These are phyloP conservation scores for Dicranocentrus wangi DNA, from an alignment of 2,888 invertebrate species.

Conservation along the genomic window DNA sequence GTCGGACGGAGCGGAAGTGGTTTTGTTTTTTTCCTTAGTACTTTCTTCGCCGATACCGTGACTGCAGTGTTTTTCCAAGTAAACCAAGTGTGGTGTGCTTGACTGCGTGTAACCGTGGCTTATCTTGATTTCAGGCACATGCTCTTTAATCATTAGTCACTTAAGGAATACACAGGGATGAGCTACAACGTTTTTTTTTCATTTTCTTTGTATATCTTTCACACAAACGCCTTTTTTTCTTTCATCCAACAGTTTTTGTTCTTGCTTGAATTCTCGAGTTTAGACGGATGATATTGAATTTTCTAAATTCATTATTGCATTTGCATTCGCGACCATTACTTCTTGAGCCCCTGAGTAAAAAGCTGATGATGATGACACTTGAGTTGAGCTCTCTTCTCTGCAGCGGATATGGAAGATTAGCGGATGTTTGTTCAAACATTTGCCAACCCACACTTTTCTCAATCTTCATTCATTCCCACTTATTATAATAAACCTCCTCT, in stretches of 20 bases:
- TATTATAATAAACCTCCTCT: neutral
- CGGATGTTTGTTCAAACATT: conserved; percentile 50
- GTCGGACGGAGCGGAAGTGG: conserved; percentile 52
- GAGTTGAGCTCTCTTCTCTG: neutral
- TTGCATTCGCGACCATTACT: neutral
- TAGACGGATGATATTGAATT: conserved; percentile 49
- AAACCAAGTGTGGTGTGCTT: conserved; percentile 6
- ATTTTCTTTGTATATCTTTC: conserved; percentile 7
- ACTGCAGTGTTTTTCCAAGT: conserved; percentile 50
- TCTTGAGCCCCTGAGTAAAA: no score
- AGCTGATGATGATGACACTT: conserved; percentile 17
- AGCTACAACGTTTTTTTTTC: no score
- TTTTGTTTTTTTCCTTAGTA: conserved; percentile 30
- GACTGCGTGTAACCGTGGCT: conserved; percentile 43
- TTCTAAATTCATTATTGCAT: conserved; percentile 51
- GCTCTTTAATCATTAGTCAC: conserved; percentile 54
- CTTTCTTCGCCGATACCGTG: conserved; percentile 22
- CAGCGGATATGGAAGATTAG: conserved; percentile 53
- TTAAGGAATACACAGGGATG: conserved; percentile 19
- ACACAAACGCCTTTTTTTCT: no score
- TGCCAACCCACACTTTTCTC: neutral
- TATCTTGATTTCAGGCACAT: conserved; percentile 58
- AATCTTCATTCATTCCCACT: neutral
- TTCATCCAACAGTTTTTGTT: no score
- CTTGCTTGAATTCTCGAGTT: neutral